Evolutionary conservation across 1,140 invertebrate species (phyloP), one percentile per base, ranked within the genome.

Genomic region (Agraylea sexmaculata): DNA sequence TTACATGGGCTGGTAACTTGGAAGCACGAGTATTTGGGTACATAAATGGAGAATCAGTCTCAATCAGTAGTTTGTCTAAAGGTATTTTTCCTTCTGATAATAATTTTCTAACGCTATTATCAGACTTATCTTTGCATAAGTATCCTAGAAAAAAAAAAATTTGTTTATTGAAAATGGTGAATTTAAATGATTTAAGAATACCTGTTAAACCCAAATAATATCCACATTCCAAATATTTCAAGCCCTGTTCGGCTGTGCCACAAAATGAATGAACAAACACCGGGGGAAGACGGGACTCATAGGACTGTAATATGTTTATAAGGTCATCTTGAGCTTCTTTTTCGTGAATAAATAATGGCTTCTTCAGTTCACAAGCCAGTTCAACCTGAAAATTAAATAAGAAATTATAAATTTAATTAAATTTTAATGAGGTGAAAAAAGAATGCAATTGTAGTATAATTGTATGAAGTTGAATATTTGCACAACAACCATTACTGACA

Each of bases 21-120:
- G 87, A 90, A 36, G 89, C 89, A 57, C 90, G 70, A 30, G 87
- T 88, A 57, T 95, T 96, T 1, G 90, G 90, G 62, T 90, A 95
- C 87, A 94, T 91, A 54, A 90, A 96, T 1, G 91, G 91, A 7
- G 89, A 81, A 67, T 95, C 91, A 2, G 87, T 92, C 66, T 94
- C 89, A 1, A 95, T 77, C 20, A 95, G 56, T 34, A 94, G 64
- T 57, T 75, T 74, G 50, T 95, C 87, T 45, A 94, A 55, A 2
- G 89, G 86, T 51, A 91, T 68, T 16, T 77, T 66, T 38, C 81
- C 77, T 53, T 85, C 80, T 23, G 87, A 80, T 10, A 95, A 58
- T 32, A 92, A 64, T 53, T 84, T 78, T 40, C 89, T 68, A 4
- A 96, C 80, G 11, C 90, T 89, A 48, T 81, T 80, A 51, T 90